Evolutionary conservation across 1,140 invertebrate genomes (phyloP).

Genomic region (Cyclargus thomasi): DNA sequence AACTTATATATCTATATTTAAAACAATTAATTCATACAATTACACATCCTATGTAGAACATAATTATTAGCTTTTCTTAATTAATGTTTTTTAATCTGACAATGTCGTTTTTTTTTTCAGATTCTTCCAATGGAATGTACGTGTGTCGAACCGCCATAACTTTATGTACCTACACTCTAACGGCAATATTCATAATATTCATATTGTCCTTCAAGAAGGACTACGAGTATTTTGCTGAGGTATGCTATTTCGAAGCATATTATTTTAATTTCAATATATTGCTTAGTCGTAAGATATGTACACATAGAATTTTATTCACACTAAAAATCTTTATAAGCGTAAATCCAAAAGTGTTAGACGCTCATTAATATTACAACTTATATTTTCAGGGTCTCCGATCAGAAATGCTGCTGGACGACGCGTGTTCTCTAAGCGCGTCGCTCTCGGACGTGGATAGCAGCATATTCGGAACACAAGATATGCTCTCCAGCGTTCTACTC

Average conservation of each 20-base stretch:
- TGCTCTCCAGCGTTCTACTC: constrained; percentile 43
- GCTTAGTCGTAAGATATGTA: not conserved
- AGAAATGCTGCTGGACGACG: constrained; percentile 58
- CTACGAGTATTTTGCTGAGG: constrained; percentile 62
- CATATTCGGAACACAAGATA: constrained; percentile 50
- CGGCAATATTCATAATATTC: constrained; percentile 60
- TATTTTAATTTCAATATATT: no score
- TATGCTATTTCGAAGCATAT: constrained; percentile 30
- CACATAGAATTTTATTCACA: not conserved
- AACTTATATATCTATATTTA: no score
- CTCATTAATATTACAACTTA: not conserved
- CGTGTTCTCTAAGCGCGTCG: constrained; percentile 49
- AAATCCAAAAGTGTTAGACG: no score
- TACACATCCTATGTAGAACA: no score
- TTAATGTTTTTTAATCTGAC: not conserved
- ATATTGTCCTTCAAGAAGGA: constrained; percentile 64
- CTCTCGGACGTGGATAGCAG: constrained; percentile 49
- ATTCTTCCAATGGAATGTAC: constrained; percentile 47
- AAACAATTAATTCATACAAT: no score
- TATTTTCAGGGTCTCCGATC: constrained; percentile 56
- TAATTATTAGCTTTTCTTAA: no score
- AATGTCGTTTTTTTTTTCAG: constrained; percentile 36
- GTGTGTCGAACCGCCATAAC: constrained; percentile 51
- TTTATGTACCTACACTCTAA: constrained; percentile 55
- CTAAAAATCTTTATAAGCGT: not conserved